Evolutionary conservation across 2,797 vertebrate species (phyloP), one percentile per base, ranked within the genome.

Genomic region (Lepus townsendii): DNA sequence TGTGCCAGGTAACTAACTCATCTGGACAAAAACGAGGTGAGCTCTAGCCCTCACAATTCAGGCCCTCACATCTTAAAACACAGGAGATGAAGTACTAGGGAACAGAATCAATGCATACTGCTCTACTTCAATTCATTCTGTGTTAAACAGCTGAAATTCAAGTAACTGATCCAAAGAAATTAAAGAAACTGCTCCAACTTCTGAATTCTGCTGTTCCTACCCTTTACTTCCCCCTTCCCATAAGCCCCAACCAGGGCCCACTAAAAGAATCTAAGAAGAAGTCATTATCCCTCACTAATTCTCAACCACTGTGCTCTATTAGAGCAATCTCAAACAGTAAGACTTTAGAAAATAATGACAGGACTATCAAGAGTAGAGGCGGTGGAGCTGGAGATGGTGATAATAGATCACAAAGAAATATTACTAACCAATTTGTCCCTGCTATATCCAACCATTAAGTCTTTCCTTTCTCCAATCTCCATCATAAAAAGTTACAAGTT

Each of bases 301-400:
- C 38, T 50, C 63, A 92, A 57, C 38, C 78, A 68, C 62, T 82
- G 16, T 63, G 52, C n/a, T 82, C 19, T 77, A 4, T 17, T 12
- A 47, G 11, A 63, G 20, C 50, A 75, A 79, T 77, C 52, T 93
- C 32, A 83, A 87, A 89, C 22, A 3, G 7, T 16, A 57, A 57
- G n/a, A 92, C n/a, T 96, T 93, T 35, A 80, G 83, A 85, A 85
- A 88, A 88, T 65, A 91, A n/a, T 20, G 42, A 80, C 0, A 77
- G 24, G 16, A 65, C 42, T 65, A 63, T 83, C 65, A 85, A 2
- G n/a, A 91, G 66, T 42, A 42, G 42, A 42, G 42, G 42, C 9
- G 42, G 42, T 42, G 38, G 69, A 63, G 57, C 1, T 30, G 13
- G 9, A 60, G 22, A 13, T 62, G 9, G n/a, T 17, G n/a, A 83